Conservation (phyloP, 1,140 invertebrate genomes). For the Rhopalosiphum padi region DNA sequence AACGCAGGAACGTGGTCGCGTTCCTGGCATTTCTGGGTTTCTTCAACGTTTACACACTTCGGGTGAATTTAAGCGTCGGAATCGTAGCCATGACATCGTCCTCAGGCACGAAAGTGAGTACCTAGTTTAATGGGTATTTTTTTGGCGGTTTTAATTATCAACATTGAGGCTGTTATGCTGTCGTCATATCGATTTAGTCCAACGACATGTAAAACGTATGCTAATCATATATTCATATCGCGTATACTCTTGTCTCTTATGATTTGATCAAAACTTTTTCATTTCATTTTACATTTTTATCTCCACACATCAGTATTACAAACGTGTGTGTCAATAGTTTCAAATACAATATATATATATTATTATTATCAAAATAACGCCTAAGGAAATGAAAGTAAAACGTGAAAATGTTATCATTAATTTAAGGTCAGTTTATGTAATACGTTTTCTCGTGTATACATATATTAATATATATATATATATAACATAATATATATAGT, state of each 20-base stretch:
- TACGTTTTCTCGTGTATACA: neutral
- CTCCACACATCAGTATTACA: neutral
- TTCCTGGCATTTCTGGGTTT: constrained; percentile 86
- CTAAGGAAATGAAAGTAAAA: constrained; percentile 36
- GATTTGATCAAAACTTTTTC: neutral
- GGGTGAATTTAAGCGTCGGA: constrained; percentile 88
- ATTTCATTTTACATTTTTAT: neutral
- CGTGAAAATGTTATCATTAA: constrained; percentile 17
- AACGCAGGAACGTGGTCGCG: constrained; percentile 76
- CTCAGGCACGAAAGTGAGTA: neutral
- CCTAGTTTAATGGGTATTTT: neutral
- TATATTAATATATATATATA: too few species aligned
- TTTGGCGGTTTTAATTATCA: neutral
- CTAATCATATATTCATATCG: neutral
- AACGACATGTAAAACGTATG: neutral
- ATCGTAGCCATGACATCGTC: constrained; percentile 77
- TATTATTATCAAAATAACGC: neutral
- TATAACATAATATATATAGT: too few species aligned
- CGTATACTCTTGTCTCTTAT: neutral
- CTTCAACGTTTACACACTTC: constrained; percentile 84
- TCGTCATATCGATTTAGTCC: too few species aligned
- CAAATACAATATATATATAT: neutral
- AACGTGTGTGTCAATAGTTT: neutral
- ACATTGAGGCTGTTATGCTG: neutral
- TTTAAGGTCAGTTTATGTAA: neutral